Evolutionary conservation across 1,140 invertebrate species (phyloP).

Genomic region (Aradophagus sp.): DNA sequence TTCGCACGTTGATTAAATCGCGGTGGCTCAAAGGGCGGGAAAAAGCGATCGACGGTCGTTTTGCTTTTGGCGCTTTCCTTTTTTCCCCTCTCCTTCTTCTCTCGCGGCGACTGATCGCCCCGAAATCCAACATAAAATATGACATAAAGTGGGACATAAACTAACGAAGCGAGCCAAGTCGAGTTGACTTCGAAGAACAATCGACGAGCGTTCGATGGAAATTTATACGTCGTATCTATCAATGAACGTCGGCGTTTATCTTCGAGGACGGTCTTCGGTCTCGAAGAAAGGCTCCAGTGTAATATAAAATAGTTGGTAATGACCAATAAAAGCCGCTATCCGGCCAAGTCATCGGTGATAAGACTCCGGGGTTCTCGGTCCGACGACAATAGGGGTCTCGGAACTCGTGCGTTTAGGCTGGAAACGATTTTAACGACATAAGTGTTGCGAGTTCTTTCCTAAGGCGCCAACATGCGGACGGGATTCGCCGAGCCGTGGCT

Average conservation of each 20-base stretch:
- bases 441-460: conserved; percentile 37
- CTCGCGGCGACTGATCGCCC: no score
- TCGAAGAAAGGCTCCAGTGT: conserved; percentile 3
- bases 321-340: conserved; percentile 33
- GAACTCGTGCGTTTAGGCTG: conserved; percentile 54
- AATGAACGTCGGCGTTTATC: no score
- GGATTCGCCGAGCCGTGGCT: conserved; percentile 23
- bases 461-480: conserved; percentile 25
- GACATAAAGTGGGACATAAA: no score
- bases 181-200: no score
- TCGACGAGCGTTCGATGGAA: no score
- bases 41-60: no score
- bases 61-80: no score
- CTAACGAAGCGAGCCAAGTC: no score
- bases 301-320: conserved; percentile 35
- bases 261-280: conserved; percentile 10
- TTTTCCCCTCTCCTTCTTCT: no score
- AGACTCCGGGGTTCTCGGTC: conserved; percentile 28
- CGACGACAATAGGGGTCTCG: conserved; percentile 46
- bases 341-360: conserved; percentile 33
- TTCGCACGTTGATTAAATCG: conserved; percentile 42
- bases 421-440: conserved; percentile 46
- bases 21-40: no score
- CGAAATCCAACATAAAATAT: no score
- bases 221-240: no score